A percentile compares a stretch with the other conserved stretches of the same genome.
phyloP scores from a whole-genome alignment of 92 coral and sea anemone species.

The Phymanthus crucifer region DNA sequence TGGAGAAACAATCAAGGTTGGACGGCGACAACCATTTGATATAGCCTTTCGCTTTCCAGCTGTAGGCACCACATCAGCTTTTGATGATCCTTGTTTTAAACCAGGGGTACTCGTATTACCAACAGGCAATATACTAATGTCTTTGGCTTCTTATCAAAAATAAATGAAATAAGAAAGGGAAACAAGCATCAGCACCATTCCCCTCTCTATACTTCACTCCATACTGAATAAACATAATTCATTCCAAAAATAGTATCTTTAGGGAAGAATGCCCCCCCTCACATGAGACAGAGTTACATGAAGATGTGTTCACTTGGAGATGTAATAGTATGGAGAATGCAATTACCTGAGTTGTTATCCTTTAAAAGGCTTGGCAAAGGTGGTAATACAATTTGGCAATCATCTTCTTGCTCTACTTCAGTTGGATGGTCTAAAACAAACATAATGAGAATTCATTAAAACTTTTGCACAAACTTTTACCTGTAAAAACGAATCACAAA shows the following conservation, averaged over 20 bases:
- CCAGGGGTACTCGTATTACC: slow-evolving; percentile 6
- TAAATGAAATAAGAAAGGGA: neutral
- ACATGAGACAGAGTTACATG: too few relatives aligned
- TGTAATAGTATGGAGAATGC: too few relatives aligned
- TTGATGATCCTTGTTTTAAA: slow-evolving; percentile 5
- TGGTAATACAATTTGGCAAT: slow-evolving; percentile 14
- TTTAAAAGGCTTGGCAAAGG: slow-evolving; percentile 24
- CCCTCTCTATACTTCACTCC: too few relatives aligned
- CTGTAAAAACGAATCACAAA: too few relatives aligned
- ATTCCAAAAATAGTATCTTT: too few relatives aligned
- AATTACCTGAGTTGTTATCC: neutral
- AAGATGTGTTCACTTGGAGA: too few relatives aligned
- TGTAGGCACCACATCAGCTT: neutral
- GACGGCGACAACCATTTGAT: slow-evolving; percentile 33
- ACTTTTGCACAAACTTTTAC: too few relatives aligned
- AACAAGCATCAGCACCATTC: neutral
- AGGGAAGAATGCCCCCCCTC: too few relatives aligned
- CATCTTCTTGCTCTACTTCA: neutral
- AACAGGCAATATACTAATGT: slow-evolving; percentile 1
- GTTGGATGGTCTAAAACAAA: neutral
- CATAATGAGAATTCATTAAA: neutral
- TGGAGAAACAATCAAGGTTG: slow-evolving; percentile 76
- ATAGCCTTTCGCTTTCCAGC: neutral
- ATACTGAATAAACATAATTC: too few relatives aligned
- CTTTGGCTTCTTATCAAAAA: neutral